These are phyloP conservation scores for Cydia amplana DNA, from an alignment of 1,140 invertebrate species.

Conservation along the genomic window DNA sequence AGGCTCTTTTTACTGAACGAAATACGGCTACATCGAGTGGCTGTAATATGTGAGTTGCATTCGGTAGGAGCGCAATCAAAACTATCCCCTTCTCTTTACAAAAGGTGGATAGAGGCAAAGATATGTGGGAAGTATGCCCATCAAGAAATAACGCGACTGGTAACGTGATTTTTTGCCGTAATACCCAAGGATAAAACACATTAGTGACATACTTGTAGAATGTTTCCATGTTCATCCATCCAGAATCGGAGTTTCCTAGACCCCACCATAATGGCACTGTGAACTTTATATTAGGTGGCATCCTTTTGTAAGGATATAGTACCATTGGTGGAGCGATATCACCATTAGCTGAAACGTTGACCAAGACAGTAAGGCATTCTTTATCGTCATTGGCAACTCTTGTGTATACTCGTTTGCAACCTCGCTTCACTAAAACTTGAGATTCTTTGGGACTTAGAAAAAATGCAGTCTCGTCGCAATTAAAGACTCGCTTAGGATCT, in stretches of 20 bases:
- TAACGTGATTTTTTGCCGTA: constrained; percentile 44
- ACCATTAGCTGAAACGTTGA: constrained; percentile 52
- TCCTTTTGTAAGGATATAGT: constrained; percentile 56
- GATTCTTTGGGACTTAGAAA: constrained; percentile 43
- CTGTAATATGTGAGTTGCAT: constrained; percentile 21
- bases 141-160: constrained; percentile 58
- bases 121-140: constrained; percentile 39
- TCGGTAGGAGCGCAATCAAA: constrained; percentile 24
- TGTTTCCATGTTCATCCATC: constrained; percentile 58
- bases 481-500: constrained; percentile 10
- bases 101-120: constrained; percentile 9
- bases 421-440: constrained; percentile 41
- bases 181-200: constrained; percentile 51
- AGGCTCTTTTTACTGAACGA: not conserved
- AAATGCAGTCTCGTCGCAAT: constrained; percentile 35
- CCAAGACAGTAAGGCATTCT: constrained; percentile 44
- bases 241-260: constrained; percentile 50
- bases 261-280: constrained; percentile 48
- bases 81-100: constrained; percentile 32
- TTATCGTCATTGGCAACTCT: constrained; percentile 41
- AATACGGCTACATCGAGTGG: constrained; percentile 25
- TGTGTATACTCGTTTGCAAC: constrained; percentile 41
- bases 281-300: constrained; percentile 41
- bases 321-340: constrained; percentile 58
- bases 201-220: constrained; percentile 63